Percentiles rank a stretch among this genome's conserved stretches.
Conservation (phyloP, 2,888 invertebrate genomes). For the Cinara cedri region DNA sequence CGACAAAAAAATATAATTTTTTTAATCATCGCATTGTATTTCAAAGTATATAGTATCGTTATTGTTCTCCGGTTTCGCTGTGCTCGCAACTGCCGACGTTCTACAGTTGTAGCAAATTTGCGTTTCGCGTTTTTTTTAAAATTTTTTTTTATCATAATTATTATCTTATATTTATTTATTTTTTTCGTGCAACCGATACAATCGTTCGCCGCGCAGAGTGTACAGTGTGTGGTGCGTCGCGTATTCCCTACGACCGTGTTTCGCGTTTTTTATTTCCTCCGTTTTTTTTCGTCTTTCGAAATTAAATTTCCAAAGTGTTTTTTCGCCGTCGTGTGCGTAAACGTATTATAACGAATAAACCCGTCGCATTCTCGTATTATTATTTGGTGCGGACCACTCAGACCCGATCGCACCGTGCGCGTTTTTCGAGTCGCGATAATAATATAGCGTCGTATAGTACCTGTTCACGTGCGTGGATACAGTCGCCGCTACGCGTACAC, state of each 20-base stretch:
- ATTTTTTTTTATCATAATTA: too few relatives aligned
- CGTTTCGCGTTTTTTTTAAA: not conserved
- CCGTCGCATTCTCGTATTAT: slow-evolving; percentile 2
- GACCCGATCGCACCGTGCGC: not conserved
- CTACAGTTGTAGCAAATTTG: not conserved
- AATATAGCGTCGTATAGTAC: too few relatives aligned
- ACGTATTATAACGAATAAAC: too few relatives aligned
- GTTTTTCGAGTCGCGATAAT: not conserved
- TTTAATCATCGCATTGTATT: not conserved
- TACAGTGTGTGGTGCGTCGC: too few relatives aligned
- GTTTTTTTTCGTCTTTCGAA: not conserved
- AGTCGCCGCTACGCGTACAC: not conserved
- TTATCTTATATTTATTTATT: too few relatives aligned
- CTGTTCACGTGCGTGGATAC: not conserved
- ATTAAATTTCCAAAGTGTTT: too few relatives aligned
- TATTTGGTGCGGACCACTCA: not conserved
- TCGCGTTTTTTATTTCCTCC: not conserved
- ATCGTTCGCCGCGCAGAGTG: too few relatives aligned
- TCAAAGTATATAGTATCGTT: not conserved
- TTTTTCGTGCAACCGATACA: too few relatives aligned
- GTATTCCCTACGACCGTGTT: too few relatives aligned
- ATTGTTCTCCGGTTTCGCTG: not conserved
- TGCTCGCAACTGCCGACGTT: not conserved
- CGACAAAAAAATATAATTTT: not conserved
- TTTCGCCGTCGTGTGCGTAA: not conserved